Percentiles rank a stretch among this genome's conserved stretches.
These are phyloP conservation scores for Hemiprocne comata DNA, from an alignment of 2,113 vertebrate species.

Conservation along the genomic window DNA sequence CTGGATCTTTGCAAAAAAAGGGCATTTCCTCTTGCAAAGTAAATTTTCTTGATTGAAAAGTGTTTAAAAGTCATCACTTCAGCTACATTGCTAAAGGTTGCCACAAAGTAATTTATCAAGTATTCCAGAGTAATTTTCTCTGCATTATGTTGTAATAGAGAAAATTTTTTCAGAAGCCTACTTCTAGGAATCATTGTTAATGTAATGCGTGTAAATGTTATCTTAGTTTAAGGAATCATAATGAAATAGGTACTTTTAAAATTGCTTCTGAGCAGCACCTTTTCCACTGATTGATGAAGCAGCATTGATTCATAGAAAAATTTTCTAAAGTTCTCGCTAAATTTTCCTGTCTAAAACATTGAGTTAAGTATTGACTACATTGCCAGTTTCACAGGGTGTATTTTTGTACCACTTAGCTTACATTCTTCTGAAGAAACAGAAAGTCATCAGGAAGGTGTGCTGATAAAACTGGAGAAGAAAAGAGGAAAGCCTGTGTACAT, in stretches of 20 bases:
- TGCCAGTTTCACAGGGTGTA: neutral
- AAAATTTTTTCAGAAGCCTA: slow-evolving; percentile 21
- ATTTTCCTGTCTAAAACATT: slow-evolving; percentile 50
- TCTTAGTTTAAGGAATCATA: neutral
- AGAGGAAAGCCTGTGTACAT: neutral
- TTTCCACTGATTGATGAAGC: slow-evolving; percentile 59
- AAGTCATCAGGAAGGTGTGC: neutral
- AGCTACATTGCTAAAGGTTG: neutral
- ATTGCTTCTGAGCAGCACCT: neutral
- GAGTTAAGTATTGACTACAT: slow-evolving; percentile 12
- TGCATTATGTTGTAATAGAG: neutral
- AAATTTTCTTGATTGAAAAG: neutral
- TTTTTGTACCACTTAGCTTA: slow-evolving; percentile 35
- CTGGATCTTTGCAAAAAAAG: neutral
- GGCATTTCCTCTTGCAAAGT: neutral
- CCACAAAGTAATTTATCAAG: slow-evolving; percentile 15
- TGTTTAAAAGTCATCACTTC: slow-evolving; percentile 12
- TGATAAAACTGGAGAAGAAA: slow-evolving; percentile 6
- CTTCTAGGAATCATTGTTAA: slow-evolving; percentile 16
- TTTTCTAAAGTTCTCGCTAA: slow-evolving; percentile 38
- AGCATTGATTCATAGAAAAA: neutral
- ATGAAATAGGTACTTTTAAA: neutral
- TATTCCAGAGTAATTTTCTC: neutral
- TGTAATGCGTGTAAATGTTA: slow-evolving; percentile 9
- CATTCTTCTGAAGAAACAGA: slow-evolving; percentile 31